Evolutionary conservation across 2,888 invertebrate genomes (phyloP).

Genomic region (Chironomus riparius): DNA sequence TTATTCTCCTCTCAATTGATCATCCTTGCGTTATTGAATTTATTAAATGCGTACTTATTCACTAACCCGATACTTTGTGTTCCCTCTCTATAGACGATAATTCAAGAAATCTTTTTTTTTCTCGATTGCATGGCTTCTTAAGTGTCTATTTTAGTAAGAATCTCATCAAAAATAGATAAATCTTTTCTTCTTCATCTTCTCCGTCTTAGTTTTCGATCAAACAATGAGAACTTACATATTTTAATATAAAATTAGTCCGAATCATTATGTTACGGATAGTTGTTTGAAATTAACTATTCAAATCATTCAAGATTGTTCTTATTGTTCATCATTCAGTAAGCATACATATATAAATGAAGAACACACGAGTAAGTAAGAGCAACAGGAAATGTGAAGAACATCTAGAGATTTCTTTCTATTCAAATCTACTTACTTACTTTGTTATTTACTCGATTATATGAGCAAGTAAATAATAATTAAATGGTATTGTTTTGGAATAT

Average conservation of each 20-base stretch:
- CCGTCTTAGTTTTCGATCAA: too few relatives aligned
- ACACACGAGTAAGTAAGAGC: conserved; percentile 1
- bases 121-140: background rate
- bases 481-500: conserved; percentile 22
- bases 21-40: background rate
- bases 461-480: conserved; percentile 24
- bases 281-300: background rate
- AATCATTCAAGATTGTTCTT: background rate
- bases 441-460: background rate
- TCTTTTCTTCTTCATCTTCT: background rate
- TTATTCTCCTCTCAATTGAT: background rate
- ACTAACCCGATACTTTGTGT: too few relatives aligned
- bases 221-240: too few relatives aligned
- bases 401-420: background rate
- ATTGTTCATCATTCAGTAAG: background rate
- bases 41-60: background rate
- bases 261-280: background rate
- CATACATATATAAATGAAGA: background rate
- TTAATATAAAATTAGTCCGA: too few relatives aligned
- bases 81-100: too few relatives aligned
- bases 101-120: background rate
- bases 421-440: background rate
- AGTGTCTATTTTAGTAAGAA: background rate
- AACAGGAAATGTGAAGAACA: conserved; percentile 15
- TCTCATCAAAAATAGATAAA: background rate